These are phyloP conservation scores for Pyrrhosoma nymphula DNA, from an alignment of 2,888 invertebrate genomes.

Conservation along the genomic window DNA sequence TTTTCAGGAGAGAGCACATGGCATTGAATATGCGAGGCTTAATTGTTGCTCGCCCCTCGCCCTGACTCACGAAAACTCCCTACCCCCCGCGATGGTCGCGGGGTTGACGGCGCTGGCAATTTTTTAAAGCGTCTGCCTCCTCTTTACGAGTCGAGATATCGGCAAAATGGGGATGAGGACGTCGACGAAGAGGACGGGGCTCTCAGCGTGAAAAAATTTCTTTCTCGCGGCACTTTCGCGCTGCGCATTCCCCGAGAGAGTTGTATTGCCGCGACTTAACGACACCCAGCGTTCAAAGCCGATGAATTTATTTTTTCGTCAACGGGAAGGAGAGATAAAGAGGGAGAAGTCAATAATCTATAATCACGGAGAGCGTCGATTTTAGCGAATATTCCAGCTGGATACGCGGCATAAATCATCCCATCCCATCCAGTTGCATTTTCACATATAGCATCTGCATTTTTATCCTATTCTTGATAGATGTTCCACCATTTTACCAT, in stretches of 20 bases:
- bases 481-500: too few species aligned
- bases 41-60: not conserved
- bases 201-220: not conserved
- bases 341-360: slow-evolving; percentile 1
- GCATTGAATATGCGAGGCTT: not conserved
- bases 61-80: not conserved
- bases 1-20: not conserved
- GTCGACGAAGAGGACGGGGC: not conserved
- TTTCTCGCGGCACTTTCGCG: not conserved
- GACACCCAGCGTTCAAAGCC: not conserved
- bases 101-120: not conserved
- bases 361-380: not conserved
- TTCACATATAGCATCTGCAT: not conserved
- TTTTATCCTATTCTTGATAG: not conserved
- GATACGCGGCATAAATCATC: not conserved
- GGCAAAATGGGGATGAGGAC: not conserved
- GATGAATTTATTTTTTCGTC: not conserved
- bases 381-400: not conserved
- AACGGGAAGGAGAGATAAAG: too few species aligned
- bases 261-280: not conserved
- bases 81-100: not conserved
- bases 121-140: slow-evolving; percentile 28
- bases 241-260: not conserved
- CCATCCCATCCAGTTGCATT: not conserved
- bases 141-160: not conserved